Percentiles rank a stretch among this genome's conserved stretches.
These are phyloP conservation scores for Melanotaenia duboulayi DNA, from an alignment of 2,113 vertebrate species.

Conservation along the genomic window DNA sequence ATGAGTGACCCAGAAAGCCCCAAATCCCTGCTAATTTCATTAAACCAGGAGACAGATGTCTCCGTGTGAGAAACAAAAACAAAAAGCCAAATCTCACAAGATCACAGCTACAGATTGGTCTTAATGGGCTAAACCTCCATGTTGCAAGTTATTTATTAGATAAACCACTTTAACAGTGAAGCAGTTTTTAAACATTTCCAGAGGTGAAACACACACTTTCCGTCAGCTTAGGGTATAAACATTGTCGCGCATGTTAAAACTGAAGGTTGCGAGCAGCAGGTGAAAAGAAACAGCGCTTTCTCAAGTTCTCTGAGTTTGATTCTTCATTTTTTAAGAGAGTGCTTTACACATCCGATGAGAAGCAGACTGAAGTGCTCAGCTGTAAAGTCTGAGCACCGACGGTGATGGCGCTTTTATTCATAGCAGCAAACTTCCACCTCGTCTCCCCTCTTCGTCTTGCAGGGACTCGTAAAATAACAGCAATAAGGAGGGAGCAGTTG, in stretches of 20 bases:
- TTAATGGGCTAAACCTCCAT: neutral
- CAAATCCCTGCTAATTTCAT: no score
- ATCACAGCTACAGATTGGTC: no score
- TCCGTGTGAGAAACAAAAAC: no score
- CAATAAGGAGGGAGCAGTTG: neutral
- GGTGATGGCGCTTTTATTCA: conserved; percentile 58
- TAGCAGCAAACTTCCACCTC: conserved; percentile 26
- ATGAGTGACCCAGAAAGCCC: no score
- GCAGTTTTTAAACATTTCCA: no score
- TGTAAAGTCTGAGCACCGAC: conserved; percentile 48
- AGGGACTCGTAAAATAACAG: conserved; percentile 44
- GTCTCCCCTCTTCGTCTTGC: neutral
- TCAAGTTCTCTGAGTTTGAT: neutral
- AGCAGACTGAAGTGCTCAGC: conserved; percentile 34
- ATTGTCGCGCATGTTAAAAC: conserved; percentile 22
- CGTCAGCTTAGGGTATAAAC: conserved; percentile 44
- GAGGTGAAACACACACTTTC: neutral
- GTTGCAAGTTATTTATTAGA: neutral
- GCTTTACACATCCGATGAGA: conserved; percentile 35
- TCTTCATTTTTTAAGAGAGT: neutral
- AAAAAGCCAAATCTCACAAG: no score
- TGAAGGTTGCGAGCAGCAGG: conserved; percentile 6
- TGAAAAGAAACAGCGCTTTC: conserved; percentile 12
- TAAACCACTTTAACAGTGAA: neutral
- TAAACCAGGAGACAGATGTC: no score